Base-by-base conservation (phyloP, 2,888 invertebrate genomes). In the Trimorus sp. region DNA sequence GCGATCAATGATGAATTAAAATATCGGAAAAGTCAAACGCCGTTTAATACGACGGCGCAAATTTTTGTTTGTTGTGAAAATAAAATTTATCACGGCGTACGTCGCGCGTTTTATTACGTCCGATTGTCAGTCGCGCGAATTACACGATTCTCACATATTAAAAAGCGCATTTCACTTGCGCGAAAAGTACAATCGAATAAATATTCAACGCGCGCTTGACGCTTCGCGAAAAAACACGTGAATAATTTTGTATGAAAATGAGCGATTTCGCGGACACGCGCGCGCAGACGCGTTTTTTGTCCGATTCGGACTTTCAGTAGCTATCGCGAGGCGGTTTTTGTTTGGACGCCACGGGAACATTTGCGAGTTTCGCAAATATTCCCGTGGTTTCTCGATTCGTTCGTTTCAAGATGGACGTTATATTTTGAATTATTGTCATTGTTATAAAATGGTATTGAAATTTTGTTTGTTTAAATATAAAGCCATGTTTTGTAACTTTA, bases 201-300 rank as follows among this genome's bases (percentile, higher is more conserved):
- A 45, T 45, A 45, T 45, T 45, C 45, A 45, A 45, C 45, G 45
- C 9, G 12, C 45, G 45, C 11, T 45, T 45, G 45, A 45, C 12
- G 12, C 12, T 6, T 45, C 12, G 45, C 45, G 26, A 45, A 9
- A 42, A 45, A 45, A 45, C 45, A 45, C 9, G 45, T 12, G 45
- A 45, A 45, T 45, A 45, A 45, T 45, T 45, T 45, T 45, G 45
- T 45, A 45, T 45, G 45, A 45, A 45, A 45, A 45, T 45, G 45
- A 45, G 45, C 12, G 12, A 45, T 45, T 45, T 45, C 45, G 12
- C 12, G 45, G 4, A 6, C 12, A 12, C 4, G 6, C 45, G 26
- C 12, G 45, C 45, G 12, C 12, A 12, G 45, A 45, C 45, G 26
- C 26, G 2, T 26, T 26, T 26, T 26, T 26, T 26, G 1, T 1